Evolutionary conservation across 2,888 invertebrate species (phyloP).

Genomic region (Epirrhoe tristata): DNA sequence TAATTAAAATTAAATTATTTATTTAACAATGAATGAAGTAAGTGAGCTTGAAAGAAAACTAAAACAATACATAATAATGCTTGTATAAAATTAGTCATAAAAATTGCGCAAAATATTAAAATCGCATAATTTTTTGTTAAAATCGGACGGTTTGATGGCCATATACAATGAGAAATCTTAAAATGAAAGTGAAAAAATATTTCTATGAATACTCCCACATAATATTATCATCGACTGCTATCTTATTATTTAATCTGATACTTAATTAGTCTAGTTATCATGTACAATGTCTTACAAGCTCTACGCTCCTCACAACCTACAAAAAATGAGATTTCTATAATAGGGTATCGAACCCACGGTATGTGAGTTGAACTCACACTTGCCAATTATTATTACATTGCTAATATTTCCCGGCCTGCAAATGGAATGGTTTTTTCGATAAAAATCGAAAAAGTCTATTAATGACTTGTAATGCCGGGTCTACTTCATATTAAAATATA

Average conservation of each 20-base stretch:
- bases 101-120: background rate
- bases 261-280: background rate
- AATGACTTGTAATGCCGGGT: conserved; percentile 20
- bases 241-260: background rate
- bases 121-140: conserved; percentile 9
- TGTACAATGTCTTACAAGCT: conserved; percentile 36
- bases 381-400: conserved; percentile 51
- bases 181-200: conserved; percentile 70
- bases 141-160: conserved; percentile 56
- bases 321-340: conserved; percentile 74
- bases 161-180: conserved; percentile 39
- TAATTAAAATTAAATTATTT: conserved; percentile 74
- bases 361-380: background rate
- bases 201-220: conserved; percentile 54
- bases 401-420: conserved; percentile 69
- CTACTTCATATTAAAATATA: background rate
- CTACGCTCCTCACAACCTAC: conserved; percentile 66
- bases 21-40: conserved; percentile 67
- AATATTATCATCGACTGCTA: background rate
- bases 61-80: no score
- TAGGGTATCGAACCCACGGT: conserved; percentile 13
- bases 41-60: background rate
- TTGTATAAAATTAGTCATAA: no score
- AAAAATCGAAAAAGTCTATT: conserved; percentile 46
- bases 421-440: conserved; percentile 63